These are phyloP conservation scores for Temnothorax rugatulus DNA, from an alignment of 2,888 invertebrate species.

Conservation along the genomic window DNA sequence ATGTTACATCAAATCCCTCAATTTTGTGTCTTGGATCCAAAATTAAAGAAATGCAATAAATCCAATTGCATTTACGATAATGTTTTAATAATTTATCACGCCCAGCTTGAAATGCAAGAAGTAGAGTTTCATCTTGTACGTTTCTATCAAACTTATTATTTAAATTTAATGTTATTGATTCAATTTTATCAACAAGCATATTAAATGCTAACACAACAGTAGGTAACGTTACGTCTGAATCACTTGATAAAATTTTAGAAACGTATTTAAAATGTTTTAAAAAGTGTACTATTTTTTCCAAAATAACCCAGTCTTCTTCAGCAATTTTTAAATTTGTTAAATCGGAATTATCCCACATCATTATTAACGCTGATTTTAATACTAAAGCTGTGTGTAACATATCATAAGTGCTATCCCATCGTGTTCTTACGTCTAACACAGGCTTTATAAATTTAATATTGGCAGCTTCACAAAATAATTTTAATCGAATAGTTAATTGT, in stretches of 20 bases:
- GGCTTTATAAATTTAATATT: conserved; percentile 27
- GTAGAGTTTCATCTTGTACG: conserved; percentile 2
- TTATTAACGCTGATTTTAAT: conserved; percentile 1
- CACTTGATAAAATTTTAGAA: conserved; percentile 15
- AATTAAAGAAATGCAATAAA: conserved; percentile 7
- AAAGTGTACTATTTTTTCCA: conserved; percentile 5
- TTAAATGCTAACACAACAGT: conserved; percentile 9
- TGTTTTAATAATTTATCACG: conserved; percentile 8
- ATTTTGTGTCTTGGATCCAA: conserved; percentile 4
- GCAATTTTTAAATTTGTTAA: conserved; percentile 13
- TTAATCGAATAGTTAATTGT: conserved; percentile 17
- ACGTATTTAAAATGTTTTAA: conserved; percentile 14
- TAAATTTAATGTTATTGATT: conserved; percentile 13
- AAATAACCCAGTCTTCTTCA: conserved; percentile 1
- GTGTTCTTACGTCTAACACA: conserved; percentile 3
- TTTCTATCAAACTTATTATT: conserved; percentile 19
- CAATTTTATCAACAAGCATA: conserved; percentile 30
- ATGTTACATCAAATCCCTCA: neutral
- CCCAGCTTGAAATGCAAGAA: conserved; percentile 10
- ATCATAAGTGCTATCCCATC: conserved; percentile 7
- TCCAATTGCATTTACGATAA: conserved; percentile 10
- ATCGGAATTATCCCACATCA: neutral
- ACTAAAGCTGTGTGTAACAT: conserved; percentile 10
- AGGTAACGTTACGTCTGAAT: neutral
- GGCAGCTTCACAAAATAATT: conserved; percentile 22